Percentiles rank a stretch among this genome's conserved stretches.
These are phyloP conservation scores for Melipona beecheii DNA, from an alignment of 2,888 invertebrate genomes.

Conservation along the genomic window DNA sequence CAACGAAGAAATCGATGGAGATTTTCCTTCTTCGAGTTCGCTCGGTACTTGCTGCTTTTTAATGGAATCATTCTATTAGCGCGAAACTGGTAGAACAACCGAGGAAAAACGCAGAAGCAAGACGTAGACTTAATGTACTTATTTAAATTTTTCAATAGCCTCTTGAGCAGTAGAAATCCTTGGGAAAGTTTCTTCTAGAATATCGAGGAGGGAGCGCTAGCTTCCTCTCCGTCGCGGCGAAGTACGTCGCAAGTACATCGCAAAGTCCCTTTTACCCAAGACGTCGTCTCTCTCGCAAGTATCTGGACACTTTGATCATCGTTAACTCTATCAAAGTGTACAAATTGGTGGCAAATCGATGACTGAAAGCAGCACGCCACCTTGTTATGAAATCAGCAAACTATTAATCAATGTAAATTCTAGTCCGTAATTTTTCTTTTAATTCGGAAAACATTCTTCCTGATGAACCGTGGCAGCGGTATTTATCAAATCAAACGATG, in stretches of 20 bases:
- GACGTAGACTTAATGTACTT: not conserved
- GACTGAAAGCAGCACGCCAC: not conserved
- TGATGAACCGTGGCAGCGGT: not conserved
- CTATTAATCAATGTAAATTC: not conserved
- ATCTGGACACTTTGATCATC: not conserved
- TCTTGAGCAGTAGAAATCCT: conserved; percentile 2
- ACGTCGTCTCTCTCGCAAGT: not conserved
- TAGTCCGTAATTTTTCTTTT: not conserved
- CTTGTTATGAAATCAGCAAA: not conserved
- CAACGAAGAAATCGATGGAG: not conserved
- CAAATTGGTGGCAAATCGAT: not conserved
- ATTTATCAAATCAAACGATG: not conserved
- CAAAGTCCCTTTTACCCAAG: not conserved
- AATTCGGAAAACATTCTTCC: not conserved
- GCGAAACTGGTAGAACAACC: not conserved
- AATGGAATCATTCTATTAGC: not conserved
- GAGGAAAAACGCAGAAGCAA: not conserved
- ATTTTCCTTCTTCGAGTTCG: not conserved
- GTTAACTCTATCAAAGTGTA: not conserved
- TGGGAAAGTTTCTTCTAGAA: not conserved
- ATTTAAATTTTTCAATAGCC: conserved; percentile 14
- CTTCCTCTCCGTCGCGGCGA: not conserved
- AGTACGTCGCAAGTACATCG: not conserved
- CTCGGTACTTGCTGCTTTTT: not conserved
- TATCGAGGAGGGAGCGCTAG: too few species aligned